Percentiles rank a stretch among this genome's conserved stretches.
Evolutionary conservation across 2,113 vertebrate genomes (phyloP).

Genomic region (Alectura lathami): DNA sequence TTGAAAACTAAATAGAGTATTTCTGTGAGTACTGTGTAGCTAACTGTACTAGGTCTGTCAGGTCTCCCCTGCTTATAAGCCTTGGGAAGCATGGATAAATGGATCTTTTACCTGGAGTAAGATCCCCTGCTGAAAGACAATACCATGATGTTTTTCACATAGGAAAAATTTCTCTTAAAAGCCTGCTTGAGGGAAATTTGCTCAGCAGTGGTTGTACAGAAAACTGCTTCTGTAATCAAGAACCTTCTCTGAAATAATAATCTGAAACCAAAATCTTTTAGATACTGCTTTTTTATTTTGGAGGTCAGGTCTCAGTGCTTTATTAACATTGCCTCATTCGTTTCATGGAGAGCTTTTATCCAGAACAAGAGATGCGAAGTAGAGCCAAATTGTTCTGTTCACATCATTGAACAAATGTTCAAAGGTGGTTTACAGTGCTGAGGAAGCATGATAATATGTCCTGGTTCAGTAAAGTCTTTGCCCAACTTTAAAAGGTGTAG

Average conservation of each 20-base stretch:
- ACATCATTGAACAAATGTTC: background rate
- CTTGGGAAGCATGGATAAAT: background rate
- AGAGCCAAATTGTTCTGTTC: background rate
- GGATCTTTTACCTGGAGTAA: background rate
- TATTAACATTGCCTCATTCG: background rate
- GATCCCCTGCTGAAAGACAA: background rate
- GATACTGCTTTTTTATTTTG: background rate
- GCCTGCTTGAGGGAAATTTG: background rate
- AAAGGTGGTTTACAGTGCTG: background rate
- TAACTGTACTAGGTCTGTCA: background rate
- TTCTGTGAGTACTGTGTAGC: background rate
- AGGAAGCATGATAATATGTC: background rate
- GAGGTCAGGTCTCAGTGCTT: background rate
- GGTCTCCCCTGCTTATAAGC: background rate
- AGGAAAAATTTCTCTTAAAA: background rate
- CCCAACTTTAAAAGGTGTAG: background rate
- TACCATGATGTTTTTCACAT: background rate
- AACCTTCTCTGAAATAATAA: background rate
- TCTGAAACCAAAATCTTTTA: background rate
- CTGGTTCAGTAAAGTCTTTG: conserved; percentile 1
- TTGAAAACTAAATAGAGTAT: background rate
- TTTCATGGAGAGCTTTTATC: background rate
- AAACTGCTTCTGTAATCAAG: background rate
- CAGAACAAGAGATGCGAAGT: background rate
- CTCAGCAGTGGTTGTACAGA: background rate